phyloP scores from a whole-genome alignment of 1,140 invertebrate species.

The Trichoplusia ni region DNA sequence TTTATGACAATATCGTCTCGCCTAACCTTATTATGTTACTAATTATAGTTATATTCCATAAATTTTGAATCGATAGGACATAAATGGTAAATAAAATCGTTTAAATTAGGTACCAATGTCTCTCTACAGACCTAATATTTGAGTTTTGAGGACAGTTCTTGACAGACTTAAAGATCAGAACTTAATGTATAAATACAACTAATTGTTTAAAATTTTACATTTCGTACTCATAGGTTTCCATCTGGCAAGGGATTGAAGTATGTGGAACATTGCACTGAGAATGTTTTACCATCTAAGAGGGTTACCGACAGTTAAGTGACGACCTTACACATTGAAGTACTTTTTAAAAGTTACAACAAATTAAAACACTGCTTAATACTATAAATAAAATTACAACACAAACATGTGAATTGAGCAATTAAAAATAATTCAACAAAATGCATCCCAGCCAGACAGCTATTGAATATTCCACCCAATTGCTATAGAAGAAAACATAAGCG shows the following conservation, averaged over 20 bases:
- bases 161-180: conserved; percentile 63
- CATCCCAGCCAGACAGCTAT: conserved; percentile 72
- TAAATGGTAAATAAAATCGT: conserved; percentile 80
- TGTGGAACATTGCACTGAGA: conserved; percentile 25
- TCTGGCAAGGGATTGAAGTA: conserved; percentile 67
- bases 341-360: conserved; percentile 38
- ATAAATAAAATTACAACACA: conserved; percentile 53
- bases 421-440: conserved; percentile 62
- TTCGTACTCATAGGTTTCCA: conserved; percentile 54
- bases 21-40: conserved; percentile 82
- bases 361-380: conserved; percentile 50
- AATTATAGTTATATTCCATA: conserved; percentile 82
- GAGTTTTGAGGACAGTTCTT: conserved; percentile 63
- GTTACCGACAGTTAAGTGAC: conserved; percentile 6
- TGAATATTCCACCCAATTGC: conserved; percentile 55
- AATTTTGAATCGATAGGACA: conserved; percentile 82
- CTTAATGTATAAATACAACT: conserved; percentile 72
- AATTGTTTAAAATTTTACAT: conserved; percentile 71
- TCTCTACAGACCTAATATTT: conserved; percentile 63
- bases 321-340: conserved; percentile 3
- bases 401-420: conserved; percentile 70
- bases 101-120: conserved; percentile 62
- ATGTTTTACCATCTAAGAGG: conserved; percentile 13
- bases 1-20: conserved; percentile 83
- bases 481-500: conserved; percentile 56